These are phyloP conservation scores for Pediacus dermestoides DNA, from an alignment of 2,888 invertebrate species.

Conservation along the genomic window DNA sequence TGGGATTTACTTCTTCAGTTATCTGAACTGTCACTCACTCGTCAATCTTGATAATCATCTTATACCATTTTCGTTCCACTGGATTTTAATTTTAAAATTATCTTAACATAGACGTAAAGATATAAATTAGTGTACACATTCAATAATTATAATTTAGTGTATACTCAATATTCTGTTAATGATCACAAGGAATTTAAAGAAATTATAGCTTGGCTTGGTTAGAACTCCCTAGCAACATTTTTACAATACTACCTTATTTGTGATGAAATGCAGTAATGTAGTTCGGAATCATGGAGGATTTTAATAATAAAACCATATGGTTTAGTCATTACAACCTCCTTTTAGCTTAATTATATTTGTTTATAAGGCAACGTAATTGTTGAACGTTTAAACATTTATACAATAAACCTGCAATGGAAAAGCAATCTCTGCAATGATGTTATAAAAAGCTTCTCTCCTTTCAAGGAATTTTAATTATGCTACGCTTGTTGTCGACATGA, in stretches of 20 bases:
- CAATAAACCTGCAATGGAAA: constrained; percentile 1
- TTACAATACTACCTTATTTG: too few species aligned
- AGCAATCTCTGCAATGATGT: constrained; percentile 5
- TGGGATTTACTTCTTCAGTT: constrained; percentile 37
- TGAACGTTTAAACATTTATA: constrained; percentile 8
- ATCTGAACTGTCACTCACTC: constrained; percentile 28
- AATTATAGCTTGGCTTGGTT: too few species aligned
- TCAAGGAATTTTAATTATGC: constrained; percentile 6
- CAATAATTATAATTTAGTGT: too few species aligned
- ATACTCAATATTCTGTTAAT: too few species aligned
- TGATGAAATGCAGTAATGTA: too few species aligned
- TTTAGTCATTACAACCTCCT: constrained; percentile 6
- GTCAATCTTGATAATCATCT: constrained; percentile 30
- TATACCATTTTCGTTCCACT: too few species aligned
- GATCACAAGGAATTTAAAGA: too few species aligned
- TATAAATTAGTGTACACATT: too few species aligned
- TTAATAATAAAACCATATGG: constrained; percentile 8
- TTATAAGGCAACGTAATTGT: constrained; percentile 18
- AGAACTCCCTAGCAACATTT: too few species aligned
- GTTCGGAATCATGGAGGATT: too few species aligned
- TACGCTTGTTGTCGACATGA: neutral
- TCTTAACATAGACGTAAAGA: too few species aligned
- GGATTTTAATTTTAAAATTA: too few species aligned
- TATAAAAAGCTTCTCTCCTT: neutral
- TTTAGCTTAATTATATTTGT: constrained; percentile 22